These are phyloP conservation scores for Anoura caudifer DNA, from an alignment of 2,113 vertebrate species.

Conservation along the genomic window DNA sequence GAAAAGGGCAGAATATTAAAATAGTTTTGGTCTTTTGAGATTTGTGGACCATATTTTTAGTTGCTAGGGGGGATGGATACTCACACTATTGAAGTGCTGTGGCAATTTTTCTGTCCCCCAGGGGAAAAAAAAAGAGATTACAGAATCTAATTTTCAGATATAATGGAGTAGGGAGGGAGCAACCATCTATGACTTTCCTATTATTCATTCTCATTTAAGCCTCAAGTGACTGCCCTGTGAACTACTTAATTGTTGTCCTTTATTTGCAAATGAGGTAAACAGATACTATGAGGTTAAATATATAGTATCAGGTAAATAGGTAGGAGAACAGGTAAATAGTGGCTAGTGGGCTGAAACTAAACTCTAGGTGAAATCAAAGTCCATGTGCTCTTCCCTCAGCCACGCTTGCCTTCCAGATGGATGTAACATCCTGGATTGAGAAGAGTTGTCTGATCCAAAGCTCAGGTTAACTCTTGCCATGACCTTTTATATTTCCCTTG, in stretches of 20 bases:
- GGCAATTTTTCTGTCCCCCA: neutral
- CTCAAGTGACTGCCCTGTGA: neutral
- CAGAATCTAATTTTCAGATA: neutral
- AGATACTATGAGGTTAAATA: neutral
- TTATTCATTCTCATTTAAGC: neutral
- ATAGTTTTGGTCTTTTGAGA: neutral
- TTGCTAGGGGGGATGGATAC: neutral
- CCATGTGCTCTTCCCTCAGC: neutral
- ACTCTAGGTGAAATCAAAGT: neutral
- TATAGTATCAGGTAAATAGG: neutral
- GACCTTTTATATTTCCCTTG: neutral
- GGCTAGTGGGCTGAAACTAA: neutral
- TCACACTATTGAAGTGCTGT: neutral
- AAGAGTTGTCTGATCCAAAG: neutral
- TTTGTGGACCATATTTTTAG: neutral
- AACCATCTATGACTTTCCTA: neutral
- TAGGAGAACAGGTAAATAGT: neutral
- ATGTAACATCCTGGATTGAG: neutral
- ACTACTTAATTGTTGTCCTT: neutral
- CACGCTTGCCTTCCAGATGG: neutral
- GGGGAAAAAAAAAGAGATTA: neutral
- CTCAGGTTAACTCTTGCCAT: neutral
- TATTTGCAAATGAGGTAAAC: neutral
- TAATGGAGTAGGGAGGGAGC: neutral
- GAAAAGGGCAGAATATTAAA: neutral